A percentile compares a stretch with the other conserved stretches of the same genome.
These are phyloP conservation scores for Lerista edwardsae DNA, from an alignment of 2,797 vertebrate species.

Conservation along the genomic window DNA sequence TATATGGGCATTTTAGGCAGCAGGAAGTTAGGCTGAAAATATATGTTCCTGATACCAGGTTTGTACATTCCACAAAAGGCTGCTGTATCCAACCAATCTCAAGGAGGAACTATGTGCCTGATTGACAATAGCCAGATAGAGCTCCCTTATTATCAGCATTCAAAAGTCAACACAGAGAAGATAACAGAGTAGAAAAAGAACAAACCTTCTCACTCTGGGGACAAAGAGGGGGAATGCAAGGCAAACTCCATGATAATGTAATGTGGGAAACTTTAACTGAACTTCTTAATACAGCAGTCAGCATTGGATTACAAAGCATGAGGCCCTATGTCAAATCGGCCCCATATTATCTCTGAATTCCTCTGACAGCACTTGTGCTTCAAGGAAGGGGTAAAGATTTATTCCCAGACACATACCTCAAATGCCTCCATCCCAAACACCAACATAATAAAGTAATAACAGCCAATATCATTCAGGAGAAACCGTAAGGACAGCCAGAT, in stretches of 20 bases:
- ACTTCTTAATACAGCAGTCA: background rate
- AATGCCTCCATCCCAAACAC: background rate
- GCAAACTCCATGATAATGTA: background rate
- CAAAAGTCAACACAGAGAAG: slow-evolving; percentile 18
- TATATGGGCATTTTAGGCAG: slow-evolving; percentile 54
- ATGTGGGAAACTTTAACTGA: background rate
- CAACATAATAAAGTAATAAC: background rate
- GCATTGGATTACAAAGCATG: background rate
- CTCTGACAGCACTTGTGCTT: background rate
- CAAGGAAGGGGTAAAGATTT: background rate
- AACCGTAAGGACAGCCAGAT: background rate
- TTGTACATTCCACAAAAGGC: slow-evolving; percentile 43
- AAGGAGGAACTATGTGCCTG: slow-evolving; percentile 26
- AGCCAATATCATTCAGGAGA: background rate
- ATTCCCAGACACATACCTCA: background rate
- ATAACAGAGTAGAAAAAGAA: slow-evolving; percentile 13
- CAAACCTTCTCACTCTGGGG: slow-evolving; percentile 33
- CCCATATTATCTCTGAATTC: background rate
- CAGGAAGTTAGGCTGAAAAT: slow-evolving; percentile 53
- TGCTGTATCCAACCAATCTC: slow-evolving; percentile 42
- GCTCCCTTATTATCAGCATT: slow-evolving; percentile 23
- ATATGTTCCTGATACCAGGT: slow-evolving; percentile 43
- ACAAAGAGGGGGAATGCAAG: background rate
- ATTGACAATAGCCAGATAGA: slow-evolving; percentile 31
- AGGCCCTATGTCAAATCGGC: background rate